Conservation (phyloP, 1,140 invertebrate genomes). For the Tetragonula clypearis region DNA sequence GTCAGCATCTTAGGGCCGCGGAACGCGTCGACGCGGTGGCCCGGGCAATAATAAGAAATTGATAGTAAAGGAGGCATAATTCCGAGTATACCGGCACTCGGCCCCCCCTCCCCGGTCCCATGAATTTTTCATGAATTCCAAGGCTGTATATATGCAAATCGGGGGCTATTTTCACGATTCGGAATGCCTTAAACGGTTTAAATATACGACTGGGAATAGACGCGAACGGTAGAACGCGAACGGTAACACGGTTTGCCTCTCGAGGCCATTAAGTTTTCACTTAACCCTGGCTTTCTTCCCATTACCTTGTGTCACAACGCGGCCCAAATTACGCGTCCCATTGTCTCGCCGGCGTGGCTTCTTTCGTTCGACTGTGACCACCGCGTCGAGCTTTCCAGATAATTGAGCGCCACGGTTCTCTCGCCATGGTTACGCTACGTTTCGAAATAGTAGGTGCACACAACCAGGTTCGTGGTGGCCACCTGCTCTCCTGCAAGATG, state of each 20-base stretch:
- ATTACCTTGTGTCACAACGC: constrained; percentile 29
- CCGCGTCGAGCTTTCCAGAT: too few species aligned
- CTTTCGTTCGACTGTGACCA: neutral
- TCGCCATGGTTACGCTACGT: neutral
- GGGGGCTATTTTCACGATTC: constrained; percentile 77
- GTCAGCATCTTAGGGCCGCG: constrained; percentile 40
- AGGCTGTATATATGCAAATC: constrained; percentile 79
- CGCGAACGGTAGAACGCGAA: constrained; percentile 68
- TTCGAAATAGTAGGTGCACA: neutral
- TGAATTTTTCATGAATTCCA: constrained; percentile 80
- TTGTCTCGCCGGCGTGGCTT: neutral
- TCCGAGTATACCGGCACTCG: constrained; percentile 72
- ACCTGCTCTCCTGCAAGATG: neutral
- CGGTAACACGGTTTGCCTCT: constrained; percentile 76
- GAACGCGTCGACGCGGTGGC: constrained; percentile 33
- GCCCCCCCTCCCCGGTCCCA: constrained; percentile 49
- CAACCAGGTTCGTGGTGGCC: neutral
- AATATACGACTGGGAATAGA: constrained; percentile 75
- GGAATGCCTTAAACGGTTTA: constrained; percentile 78
- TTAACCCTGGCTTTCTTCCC: constrained; percentile 58
- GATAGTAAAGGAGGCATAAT: constrained; percentile 77
- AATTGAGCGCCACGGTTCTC: neutral
- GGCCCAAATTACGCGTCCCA: constrained; percentile 6
- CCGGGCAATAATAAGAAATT: constrained; percentile 73
- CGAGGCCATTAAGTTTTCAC: constrained; percentile 76